Evolutionary conservation across 2,888 invertebrate species (phyloP), one percentile per base, ranked within the genome.

Genomic region (Villa cingulata): DNA sequence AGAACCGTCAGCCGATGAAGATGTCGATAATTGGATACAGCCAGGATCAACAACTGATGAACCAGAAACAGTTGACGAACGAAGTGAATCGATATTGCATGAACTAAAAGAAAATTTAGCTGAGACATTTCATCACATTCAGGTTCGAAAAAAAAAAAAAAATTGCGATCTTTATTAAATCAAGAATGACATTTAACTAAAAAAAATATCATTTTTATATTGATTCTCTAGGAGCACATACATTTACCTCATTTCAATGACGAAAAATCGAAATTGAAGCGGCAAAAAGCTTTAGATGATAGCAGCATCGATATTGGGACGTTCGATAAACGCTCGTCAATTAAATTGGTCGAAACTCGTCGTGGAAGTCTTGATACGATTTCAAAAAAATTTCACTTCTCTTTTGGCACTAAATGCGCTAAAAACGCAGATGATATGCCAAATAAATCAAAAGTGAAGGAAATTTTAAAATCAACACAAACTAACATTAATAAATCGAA

Each of bases 351-450:
- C 14, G 71, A 15, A 62, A 72, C 50, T 59, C 66, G 27, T 71
- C 72, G 19, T 56, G 72, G 29, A 70, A 71, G 55, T 68, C 66
- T 44, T 61, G 64, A 20, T 62, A 66, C 2, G 62, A 63, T 46
- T 57, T 60, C 37, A 17, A 60, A 50, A 39, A 53, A 56, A 32
- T 57, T 58, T 16, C 37, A 46, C 14, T 48, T 49, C 9, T 46
- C 51, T 6, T 48, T 51, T 42, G 43, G 65, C 50, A 43, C 65
- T 50, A 43, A 43, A 15, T 37, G 23, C 15, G 41, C 9, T 29
- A 42, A 45, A 18, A 5, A 18, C 16, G 37, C 17, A 19, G 19
- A 36, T 15, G 17, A 40, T n/a, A 19, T 20, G 15, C 7, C 4
- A 34, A 3, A 36, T 23, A 32, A 15, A 20, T 18, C 18, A 16